Percentiles rank a stretch among this genome's conserved stretches.
Conservation (phyloP, 2,113 vertebrate species). For the Nothobranchius furzeri region DNA sequence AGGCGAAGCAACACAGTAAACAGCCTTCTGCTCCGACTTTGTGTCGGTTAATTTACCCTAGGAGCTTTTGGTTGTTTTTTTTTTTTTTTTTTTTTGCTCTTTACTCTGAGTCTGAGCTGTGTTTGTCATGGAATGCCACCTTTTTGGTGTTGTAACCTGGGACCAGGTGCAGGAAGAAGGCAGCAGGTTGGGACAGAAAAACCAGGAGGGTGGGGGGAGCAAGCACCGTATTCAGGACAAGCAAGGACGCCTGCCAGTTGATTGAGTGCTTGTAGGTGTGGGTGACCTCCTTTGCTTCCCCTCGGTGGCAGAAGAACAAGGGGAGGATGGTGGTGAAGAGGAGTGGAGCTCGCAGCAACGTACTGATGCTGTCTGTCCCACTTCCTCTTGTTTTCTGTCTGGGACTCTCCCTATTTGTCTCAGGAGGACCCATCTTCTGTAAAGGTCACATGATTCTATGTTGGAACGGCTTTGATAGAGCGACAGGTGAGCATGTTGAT, state of each 20-base stretch:
- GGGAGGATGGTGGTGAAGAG: constrained; percentile 29
- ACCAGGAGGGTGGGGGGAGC: constrained; percentile 28
- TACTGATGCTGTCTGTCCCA: constrained; percentile 59
- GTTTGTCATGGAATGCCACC: constrained; percentile 47
- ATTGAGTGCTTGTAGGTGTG: constrained; percentile 75
- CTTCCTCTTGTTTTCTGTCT: constrained; percentile 16
- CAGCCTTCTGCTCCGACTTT: background rate
- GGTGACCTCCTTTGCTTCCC: constrained; percentile 77
- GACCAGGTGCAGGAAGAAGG: constrained; percentile 49
- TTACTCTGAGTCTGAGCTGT: background rate
- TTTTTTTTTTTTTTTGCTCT: too few species aligned
- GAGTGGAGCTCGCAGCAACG: constrained; percentile 34
- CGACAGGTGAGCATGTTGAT: constrained; percentile 52
- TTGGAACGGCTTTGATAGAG: constrained; percentile 31
- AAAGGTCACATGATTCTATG: constrained; percentile 16
- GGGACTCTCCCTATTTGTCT: background rate
- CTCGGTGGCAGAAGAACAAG: constrained; percentile 44
- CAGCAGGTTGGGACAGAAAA: constrained; percentile 53
- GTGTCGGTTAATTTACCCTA: background rate
- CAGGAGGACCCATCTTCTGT: constrained; percentile 13
- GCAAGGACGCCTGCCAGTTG: constrained; percentile 75
- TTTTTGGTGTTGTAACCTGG: constrained; percentile 55
- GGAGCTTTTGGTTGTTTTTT: too few species aligned
- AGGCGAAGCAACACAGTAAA: background rate
- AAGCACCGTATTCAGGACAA: constrained; percentile 69